phyloP scores from a whole-genome alignment of 2,888 invertebrate species.

The Melieria omissa region DNA sequence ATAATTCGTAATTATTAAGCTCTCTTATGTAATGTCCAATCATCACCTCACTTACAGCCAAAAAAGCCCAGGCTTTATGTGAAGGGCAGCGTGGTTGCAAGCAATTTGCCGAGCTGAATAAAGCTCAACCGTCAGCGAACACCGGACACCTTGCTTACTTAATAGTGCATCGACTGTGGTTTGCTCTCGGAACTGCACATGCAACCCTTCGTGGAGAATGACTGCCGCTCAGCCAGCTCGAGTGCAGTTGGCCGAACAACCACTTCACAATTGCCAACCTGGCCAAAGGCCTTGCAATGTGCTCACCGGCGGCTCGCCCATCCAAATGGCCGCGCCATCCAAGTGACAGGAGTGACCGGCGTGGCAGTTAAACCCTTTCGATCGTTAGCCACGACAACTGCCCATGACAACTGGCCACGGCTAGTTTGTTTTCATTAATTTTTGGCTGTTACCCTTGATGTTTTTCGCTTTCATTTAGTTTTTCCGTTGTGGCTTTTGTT shows the following conservation, averaged over 20 bases:
- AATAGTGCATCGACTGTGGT: too few species aligned
- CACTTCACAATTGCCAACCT: slow-evolving; percentile 3
- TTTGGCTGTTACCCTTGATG: slow-evolving; percentile 60
- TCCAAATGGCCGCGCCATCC: slow-evolving; percentile 3
- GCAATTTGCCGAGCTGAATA: too few species aligned
- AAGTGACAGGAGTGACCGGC: slow-evolving; percentile 44
- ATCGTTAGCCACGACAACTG: slow-evolving; percentile 54
- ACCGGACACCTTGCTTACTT: too few species aligned
- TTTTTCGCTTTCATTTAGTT: slow-evolving; percentile 55
- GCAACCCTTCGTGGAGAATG: slow-evolving; percentile 1
- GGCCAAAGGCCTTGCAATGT: background rate
- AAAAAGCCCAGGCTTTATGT: too few species aligned
- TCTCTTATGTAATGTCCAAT: background rate
- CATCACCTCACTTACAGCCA: too few species aligned
- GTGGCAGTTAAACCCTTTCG: slow-evolving; percentile 59
- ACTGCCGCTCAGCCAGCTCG: slow-evolving; percentile 11
- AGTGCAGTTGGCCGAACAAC: slow-evolving; percentile 11
- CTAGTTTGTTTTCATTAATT: slow-evolving; percentile 63
- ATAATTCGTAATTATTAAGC: background rate
- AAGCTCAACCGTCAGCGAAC: too few species aligned
- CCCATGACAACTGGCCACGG: slow-evolving; percentile 57
- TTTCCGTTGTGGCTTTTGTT: slow-evolving; percentile 42
- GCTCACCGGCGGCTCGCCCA: too few species aligned
- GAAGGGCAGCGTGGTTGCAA: too few species aligned
- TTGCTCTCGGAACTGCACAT: background rate